phyloP scores from a whole-genome alignment of 2,888 invertebrate genomes.

The Colostygia pectinataria region DNA sequence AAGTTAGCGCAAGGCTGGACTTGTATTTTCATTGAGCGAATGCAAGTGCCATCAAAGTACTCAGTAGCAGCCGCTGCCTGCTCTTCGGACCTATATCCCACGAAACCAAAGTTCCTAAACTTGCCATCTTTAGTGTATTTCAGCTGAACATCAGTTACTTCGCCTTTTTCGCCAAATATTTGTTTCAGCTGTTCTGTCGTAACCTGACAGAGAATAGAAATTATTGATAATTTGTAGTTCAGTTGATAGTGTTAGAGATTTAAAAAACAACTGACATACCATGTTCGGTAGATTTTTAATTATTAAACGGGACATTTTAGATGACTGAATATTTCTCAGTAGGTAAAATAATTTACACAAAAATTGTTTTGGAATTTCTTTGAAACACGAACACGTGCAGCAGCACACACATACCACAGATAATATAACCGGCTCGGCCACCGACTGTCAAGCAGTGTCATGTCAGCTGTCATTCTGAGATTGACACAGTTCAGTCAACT shows the following conservation, averaged over 20 bases:
- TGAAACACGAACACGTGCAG: no score
- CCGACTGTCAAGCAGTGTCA: no score
- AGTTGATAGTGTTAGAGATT: not conserved
- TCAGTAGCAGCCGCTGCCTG: slow-evolving; percentile 90
- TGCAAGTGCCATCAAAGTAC: slow-evolving; percentile 92
- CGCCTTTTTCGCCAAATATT: slow-evolving; percentile 90
- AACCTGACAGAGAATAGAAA: slow-evolving; percentile 82
- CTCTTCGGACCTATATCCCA: slow-evolving; percentile 93
- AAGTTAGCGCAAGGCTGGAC: slow-evolving; percentile 89
- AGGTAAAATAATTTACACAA: not conserved
- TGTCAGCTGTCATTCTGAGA: no score
- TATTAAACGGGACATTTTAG: slow-evolving; percentile 93
- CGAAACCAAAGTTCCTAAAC: slow-evolving; percentile 96
- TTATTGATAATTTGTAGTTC: not conserved
- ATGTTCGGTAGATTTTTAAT: slow-evolving; percentile 95
- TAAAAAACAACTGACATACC: slow-evolving; percentile 77
- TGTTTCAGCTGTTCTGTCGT: slow-evolving; percentile 89
- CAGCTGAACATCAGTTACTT: slow-evolving; percentile 95
- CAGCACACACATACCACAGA: no score
- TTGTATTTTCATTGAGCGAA: slow-evolving; percentile 91
- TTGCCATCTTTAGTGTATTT: slow-evolving; percentile 96
- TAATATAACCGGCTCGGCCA: no score
- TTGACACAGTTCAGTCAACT: no score
- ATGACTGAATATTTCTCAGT: not conserved
- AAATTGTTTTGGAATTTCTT: no score